Evolutionary conservation across 2,888 invertebrate species (phyloP), one percentile per base, ranked within the genome.

Genomic region (Dorcus hopei): DNA sequence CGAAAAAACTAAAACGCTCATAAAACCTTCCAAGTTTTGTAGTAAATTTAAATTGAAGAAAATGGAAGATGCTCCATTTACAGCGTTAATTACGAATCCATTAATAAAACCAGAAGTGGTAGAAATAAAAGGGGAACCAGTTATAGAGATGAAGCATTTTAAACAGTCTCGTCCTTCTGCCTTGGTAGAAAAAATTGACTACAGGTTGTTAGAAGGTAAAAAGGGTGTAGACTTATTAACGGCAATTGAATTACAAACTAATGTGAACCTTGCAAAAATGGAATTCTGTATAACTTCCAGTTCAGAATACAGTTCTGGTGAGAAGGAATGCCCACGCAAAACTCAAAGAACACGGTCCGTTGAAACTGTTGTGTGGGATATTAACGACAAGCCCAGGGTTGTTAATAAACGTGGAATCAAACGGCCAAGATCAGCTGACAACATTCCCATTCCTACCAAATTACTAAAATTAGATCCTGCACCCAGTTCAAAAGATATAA

Each of bases 151-250:
- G 45, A 42, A 42, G 16, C 19, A 11, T 52, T 82, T 89, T 67
- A 88, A 88, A 75, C 83, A 87, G 6, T 51, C 54, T 7, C 81
- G 81, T 59, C 81, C 81, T 9, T 49, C 72, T 40, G 66, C 68
- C 47, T 62, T 72, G 59, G 65, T 68, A 11, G 69, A 72, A 23
- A 65, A 70, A 14, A 57, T 74, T 42, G 70, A 74, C 60, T 70
- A 72, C 62, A 63, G 68, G 51, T 62, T 74, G 45, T 63, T 74
- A 43, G 68, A 71, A 65, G 74, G 72, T n/a, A 75, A 76, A 61
- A 67, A 70, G 58, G 75, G 72, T 1, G 64, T 74, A 38, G 74
- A 75, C 11, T 64, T 74, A 45, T 62, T 75, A 43, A 72, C 70
- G 49, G 74, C 73, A 8, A 73, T 74, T 54, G 74, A 75, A 63